These are phyloP conservation scores for Pristiophorus japonicus DNA, from an alignment of 2,113 vertebrate species.

Conservation along the genomic window DNA sequence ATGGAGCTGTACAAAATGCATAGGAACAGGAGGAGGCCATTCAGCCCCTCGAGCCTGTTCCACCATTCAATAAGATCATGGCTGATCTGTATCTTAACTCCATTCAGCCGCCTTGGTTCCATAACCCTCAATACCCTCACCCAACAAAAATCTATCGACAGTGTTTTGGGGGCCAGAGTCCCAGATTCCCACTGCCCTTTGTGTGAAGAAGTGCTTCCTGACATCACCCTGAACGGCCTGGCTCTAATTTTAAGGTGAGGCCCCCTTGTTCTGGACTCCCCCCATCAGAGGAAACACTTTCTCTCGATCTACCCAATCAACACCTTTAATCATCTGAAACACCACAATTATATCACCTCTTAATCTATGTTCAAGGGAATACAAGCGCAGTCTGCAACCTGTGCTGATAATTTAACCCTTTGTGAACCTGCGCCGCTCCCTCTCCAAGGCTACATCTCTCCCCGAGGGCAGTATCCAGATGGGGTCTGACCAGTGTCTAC, in stretches of 20 bases:
- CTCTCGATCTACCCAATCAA: no score
- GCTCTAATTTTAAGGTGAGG: not conserved
- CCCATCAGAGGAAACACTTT: no score
- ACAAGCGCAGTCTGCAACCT: no score
- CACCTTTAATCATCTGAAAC: no score
- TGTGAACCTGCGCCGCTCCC: no score
- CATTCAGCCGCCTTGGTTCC: not conserved
- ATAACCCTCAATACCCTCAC: not conserved
- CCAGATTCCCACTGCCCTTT: not conserved
- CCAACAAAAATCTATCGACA: not conserved
- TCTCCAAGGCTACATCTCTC: no score
- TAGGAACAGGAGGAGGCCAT: not conserved
- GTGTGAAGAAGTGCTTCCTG: not conserved
- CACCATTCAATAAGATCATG: not conserved
- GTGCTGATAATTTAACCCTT: no score
- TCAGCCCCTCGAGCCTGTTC: not conserved
- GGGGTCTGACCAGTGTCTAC: no score
- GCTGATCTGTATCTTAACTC: not conserved
- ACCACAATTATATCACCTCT: no score
- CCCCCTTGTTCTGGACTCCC: no score
- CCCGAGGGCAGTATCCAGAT: no score
- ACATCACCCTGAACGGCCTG: not conserved
- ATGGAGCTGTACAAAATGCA: not conserved
- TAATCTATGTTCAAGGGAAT: no score
- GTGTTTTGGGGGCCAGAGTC: not conserved